phyloP scores from a whole-genome alignment of 2,113 vertebrate genomes.

The Chascanopsetta lugubris region DNA sequence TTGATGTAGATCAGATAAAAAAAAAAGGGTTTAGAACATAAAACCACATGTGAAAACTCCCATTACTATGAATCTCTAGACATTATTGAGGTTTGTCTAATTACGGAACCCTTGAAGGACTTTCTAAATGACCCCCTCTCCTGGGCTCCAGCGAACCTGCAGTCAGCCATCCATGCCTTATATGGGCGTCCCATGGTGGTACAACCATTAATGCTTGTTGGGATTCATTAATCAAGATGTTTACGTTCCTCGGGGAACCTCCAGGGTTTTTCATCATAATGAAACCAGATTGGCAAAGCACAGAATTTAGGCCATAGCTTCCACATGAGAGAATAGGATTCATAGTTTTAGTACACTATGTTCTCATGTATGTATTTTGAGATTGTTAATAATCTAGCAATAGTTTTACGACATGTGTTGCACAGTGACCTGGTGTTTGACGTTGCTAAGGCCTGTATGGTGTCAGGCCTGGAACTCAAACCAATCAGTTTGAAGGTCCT shows the following conservation, averaged over 20 bases:
- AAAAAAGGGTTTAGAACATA: too few species aligned
- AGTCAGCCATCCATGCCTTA: constrained; percentile 49
- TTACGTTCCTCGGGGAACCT: constrained; percentile 57
- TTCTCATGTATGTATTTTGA: too few species aligned
- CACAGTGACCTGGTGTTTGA: too few species aligned
- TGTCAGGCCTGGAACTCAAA: too few species aligned
- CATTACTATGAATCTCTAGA: constrained; percentile 43
- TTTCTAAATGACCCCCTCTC: constrained; percentile 51
- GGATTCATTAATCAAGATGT: constrained; percentile 70
- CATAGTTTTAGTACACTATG: background rate
- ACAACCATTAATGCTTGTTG: constrained; percentile 41
- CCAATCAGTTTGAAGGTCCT: too few species aligned
- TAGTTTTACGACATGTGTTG: too few species aligned
- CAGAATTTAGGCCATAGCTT: constrained; percentile 43
- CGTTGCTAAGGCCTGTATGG: too few species aligned
- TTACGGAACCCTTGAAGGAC: constrained; percentile 54
- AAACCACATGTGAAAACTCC: constrained; percentile 11
- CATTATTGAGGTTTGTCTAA: constrained; percentile 53
- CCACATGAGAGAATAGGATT: constrained; percentile 7
- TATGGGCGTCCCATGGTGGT: constrained; percentile 40
- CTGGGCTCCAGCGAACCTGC: constrained; percentile 38
- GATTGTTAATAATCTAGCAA: background rate
- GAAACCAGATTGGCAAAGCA: constrained; percentile 27
- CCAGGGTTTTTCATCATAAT: constrained; percentile 63
- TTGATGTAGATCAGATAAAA: background rate